These are phyloP conservation scores for Tragulus kanchil DNA, from an alignment of 2,113 vertebrate genomes.

Conservation along the genomic window DNA sequence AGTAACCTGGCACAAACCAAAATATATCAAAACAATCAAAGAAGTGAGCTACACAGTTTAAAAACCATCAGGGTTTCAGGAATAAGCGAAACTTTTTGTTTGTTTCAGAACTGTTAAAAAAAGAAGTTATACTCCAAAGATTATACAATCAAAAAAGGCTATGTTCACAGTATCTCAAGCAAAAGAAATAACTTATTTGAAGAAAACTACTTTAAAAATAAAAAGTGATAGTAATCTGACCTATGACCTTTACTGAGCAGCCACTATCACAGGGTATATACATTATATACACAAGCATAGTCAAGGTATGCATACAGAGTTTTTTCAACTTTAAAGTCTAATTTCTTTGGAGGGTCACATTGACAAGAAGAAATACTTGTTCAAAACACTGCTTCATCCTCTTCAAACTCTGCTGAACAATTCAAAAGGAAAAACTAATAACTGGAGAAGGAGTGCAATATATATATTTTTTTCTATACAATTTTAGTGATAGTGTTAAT, in stretches of 20 bases:
- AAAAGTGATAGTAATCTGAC: not conserved
- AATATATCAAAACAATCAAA: too few species aligned
- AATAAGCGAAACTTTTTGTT: slow-evolving; percentile 77
- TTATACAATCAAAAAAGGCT: slow-evolving; percentile 54
- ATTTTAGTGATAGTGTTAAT: not conserved
- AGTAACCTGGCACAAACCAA: slow-evolving; percentile 76
- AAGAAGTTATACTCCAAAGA: not conserved
- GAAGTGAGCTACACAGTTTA: slow-evolving; percentile 84
- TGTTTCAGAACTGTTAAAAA: slow-evolving; percentile 50
- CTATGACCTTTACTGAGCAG: not conserved
- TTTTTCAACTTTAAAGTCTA: not conserved
- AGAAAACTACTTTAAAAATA: slow-evolving; percentile 34
- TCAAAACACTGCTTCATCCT: not conserved
- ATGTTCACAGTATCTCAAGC: not conserved
- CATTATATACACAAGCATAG: not conserved
- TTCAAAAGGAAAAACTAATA: not conserved
- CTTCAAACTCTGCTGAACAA: not conserved
- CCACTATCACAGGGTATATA: not conserved
- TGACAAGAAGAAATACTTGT: not conserved
- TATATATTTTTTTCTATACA: not conserved
- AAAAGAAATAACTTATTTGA: slow-evolving; percentile 30
- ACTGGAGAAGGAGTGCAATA: not conserved
- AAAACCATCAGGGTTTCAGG: slow-evolving; percentile 83
- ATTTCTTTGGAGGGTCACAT: not conserved
- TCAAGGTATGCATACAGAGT: not conserved